These are phyloP conservation scores for Cladopsammia gracilis DNA, from an alignment of 64 coral and sea anemone genomes.

Conservation along the genomic window DNA sequence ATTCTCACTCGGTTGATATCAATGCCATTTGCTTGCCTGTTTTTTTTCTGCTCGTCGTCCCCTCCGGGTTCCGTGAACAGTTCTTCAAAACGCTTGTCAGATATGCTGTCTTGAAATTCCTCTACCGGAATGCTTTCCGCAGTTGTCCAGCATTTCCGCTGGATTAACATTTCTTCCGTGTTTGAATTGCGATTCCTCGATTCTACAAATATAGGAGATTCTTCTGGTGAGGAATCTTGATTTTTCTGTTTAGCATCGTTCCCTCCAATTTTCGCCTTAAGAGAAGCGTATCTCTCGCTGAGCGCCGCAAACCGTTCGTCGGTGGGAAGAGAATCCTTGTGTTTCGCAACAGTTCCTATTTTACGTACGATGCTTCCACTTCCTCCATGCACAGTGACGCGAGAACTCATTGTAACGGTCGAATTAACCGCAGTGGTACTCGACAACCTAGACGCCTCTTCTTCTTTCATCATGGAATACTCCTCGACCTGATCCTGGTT, in stretches of 20 bases:
- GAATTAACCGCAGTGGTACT: neutral
- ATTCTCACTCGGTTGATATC: neutral
- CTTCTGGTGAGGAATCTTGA: neutral
- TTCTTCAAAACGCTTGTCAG: neutral
- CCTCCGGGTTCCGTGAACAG: neutral
- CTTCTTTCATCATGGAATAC: neutral
- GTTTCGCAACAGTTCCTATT: neutral
- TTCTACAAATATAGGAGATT: neutral
- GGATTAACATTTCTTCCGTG: neutral
- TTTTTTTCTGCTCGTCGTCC: neutral
- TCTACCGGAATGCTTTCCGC: neutral
- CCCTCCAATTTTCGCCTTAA: constrained; percentile 42
- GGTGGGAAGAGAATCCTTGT: constrained; percentile 33
- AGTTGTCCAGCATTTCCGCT: neutral
- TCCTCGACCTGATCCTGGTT: constrained; percentile 37
- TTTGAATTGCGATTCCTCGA: neutral
- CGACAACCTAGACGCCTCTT: neutral
- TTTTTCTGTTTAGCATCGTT: neutral
- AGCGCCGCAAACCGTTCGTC: constrained; percentile 71
- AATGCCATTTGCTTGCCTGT: neutral
- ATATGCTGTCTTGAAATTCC: neutral
- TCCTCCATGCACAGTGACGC: neutral
- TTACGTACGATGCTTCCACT: neutral
- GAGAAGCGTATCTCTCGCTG: constrained; percentile 59
- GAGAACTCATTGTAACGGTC: constrained; percentile 8